A percentile compares a stretch with the other conserved stretches of the same genome.
These are phyloP conservation scores for Dicrurus megarhynchus DNA, from an alignment of 2,113 vertebrate genomes.

Conservation along the genomic window DNA sequence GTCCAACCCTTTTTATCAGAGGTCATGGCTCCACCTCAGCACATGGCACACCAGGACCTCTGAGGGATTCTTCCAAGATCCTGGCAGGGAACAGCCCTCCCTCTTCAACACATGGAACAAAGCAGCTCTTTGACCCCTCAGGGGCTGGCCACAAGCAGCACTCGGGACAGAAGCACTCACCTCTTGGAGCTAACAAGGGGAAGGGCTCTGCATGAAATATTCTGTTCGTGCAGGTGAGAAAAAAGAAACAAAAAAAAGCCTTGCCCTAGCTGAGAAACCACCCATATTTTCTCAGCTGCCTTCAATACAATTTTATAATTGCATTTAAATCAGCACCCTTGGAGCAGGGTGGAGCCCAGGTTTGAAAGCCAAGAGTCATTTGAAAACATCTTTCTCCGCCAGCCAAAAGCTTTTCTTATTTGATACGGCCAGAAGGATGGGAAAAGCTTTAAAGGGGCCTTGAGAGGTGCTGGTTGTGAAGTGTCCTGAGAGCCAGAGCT, in stretches of 20 bases:
- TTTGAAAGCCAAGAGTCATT: not conserved
- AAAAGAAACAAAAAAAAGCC: not conserved
- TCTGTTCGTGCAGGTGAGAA: not conserved
- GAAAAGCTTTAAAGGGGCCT: not conserved
- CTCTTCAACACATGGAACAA: not conserved
- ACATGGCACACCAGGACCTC: fast-evolving
- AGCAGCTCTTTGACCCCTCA: not conserved
- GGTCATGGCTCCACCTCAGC: not conserved
- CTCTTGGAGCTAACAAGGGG: not conserved
- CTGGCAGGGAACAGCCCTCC: not conserved
- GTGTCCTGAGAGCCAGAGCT: fast-evolving
- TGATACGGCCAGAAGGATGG: not conserved
- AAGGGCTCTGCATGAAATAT: not conserved
- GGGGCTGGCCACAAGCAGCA: not conserved
- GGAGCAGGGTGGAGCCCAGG: not conserved
- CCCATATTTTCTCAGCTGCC: not conserved
- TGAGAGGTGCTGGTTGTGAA: fast-evolving
- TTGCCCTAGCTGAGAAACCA: not conserved
- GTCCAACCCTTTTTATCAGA: not conserved
- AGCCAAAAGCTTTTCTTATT: not conserved
- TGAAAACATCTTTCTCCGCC: not conserved
- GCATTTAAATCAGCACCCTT: not conserved
- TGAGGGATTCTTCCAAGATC: not conserved
- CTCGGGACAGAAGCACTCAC: not conserved
- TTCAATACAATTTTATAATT: not conserved